Percentiles rank a stretch among this genome's conserved stretches.
phyloP scores from a whole-genome alignment of 2,113 vertebrate species.

The Phyllopteryx taeniolatus region DNA sequence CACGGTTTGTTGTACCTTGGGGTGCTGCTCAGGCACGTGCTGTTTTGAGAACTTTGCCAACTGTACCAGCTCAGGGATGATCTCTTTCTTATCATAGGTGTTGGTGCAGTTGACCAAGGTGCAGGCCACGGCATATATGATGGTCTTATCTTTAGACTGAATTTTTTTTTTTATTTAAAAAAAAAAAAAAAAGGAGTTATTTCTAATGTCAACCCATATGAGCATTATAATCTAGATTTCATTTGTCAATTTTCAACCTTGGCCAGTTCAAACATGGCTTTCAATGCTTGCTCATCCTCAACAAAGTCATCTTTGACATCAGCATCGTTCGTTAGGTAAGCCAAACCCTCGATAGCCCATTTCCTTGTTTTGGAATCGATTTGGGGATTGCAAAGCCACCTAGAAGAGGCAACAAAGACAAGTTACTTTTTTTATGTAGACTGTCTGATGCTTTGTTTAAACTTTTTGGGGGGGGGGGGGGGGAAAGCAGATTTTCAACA shows the following conservation, averaged over 20 bases:
- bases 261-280: slow-evolving; percentile 94
- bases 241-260: slow-evolving; percentile 72
- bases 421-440: not conserved
- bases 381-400: slow-evolving; percentile 88
- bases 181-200: slow-evolving; percentile 33
- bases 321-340: slow-evolving; percentile 92
- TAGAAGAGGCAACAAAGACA: slow-evolving; percentile 42
- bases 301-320: slow-evolving; percentile 99
- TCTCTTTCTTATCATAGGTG: slow-evolving; percentile 93
- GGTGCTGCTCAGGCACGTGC: slow-evolving; percentile 94
- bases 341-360: slow-evolving; percentile 93
- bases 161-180: not conserved
- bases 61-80: slow-evolving; percentile 92
- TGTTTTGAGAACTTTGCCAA: slow-evolving; percentile 98
- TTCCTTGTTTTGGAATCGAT: slow-evolving; percentile 89
- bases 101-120: slow-evolving; percentile 93
- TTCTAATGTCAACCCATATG: not conserved
- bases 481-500: not conserved
- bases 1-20: slow-evolving; percentile 79
- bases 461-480: no score
- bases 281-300: slow-evolving; percentile 86
- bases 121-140: slow-evolving; percentile 89
- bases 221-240: not conserved
- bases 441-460: not conserved
- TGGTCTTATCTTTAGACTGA: slow-evolving; percentile 91